Percentiles rank a stretch among this genome's conserved stretches.
Conservation (phyloP, 2,888 invertebrate genomes). For the Eupeodes latifasciatus region DNA sequence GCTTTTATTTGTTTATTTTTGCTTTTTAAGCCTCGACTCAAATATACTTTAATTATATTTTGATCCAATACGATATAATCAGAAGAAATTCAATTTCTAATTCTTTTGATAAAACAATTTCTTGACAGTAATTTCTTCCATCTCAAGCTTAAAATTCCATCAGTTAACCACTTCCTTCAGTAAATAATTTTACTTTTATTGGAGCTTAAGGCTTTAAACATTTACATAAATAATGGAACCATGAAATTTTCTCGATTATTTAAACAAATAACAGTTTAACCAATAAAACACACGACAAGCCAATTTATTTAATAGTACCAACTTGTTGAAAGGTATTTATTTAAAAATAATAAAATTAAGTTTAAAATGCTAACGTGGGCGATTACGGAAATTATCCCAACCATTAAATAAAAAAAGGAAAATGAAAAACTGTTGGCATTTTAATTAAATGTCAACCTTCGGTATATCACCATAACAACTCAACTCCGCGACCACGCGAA, state of each 20-base stretch:
- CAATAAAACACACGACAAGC: neutral
- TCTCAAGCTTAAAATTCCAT: too few relatives aligned
- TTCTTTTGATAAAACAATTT: too few relatives aligned
- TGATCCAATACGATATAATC: too few relatives aligned
- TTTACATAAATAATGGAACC: neutral
- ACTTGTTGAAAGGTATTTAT: neutral
- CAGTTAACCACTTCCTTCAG: too few relatives aligned
- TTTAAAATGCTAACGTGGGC: conserved; percentile 10
- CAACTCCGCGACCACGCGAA: too few relatives aligned
- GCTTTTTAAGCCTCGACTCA: too few relatives aligned
- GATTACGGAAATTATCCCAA: conserved; percentile 28
- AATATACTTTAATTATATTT: too few relatives aligned
- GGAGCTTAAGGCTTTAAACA: too few relatives aligned
- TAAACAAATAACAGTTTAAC: neutral
- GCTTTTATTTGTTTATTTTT: too few relatives aligned
- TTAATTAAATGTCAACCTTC: conserved; percentile 38
- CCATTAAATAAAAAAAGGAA: neutral
- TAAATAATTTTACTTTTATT: too few relatives aligned
- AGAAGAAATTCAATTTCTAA: too few relatives aligned
- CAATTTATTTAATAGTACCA: conserved; percentile 10
- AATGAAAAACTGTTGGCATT: conserved; percentile 13
- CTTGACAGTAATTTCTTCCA: too few relatives aligned
- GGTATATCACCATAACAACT: neutral
- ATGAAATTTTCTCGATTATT: neutral
- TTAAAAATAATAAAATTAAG: neutral